Evolutionary conservation across 2,888 invertebrate species (phyloP), one percentile per base, ranked within the genome.

Genomic region (Lagria hirta): DNA sequence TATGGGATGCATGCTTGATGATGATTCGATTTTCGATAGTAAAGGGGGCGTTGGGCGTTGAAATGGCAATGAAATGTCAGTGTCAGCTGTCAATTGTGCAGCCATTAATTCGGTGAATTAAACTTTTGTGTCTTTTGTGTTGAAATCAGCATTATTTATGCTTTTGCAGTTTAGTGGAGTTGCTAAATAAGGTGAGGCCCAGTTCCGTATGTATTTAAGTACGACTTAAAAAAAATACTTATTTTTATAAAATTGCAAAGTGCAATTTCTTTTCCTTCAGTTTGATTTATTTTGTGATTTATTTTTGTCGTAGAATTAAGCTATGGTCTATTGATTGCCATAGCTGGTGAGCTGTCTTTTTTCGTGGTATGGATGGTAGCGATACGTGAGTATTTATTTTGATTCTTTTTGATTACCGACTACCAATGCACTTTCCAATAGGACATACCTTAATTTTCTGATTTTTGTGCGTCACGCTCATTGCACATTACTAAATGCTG

Each of bases 321-420:
- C 46, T 49, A 49, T 49, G 49, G 49, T 49, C 46, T 46, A 43
- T 44, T 49, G 49, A 49, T 43, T 36, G 24, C 45, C 41, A 45
- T 43, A 41, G 43, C 37, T 37, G 37, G 42, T 37, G 32, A 42
- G 13, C 18, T 38, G 41, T 30, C 24, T 36, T 10, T 43, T 46
- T 26, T 33, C 33, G 46, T 49, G 49, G 38, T 35, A 49, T 49
- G 49, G 49, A 47, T 43, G 49, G 40, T 43, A 49, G 46, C 33
- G 47, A 35, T 17, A 36, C 36, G 49, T 49, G 46, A 49, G 49
- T 49, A 37, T 18, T 43, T 35, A 2, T 35, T 14, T 8, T 26
- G 3, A 26, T 8, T 10, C 2, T 27, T 26, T 24, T 3, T 32
- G 11, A n/a, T n/a, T n/a, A n/a, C n/a, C n/a, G n/a, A n/a, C n/a